Evolutionary conservation across 1,140 invertebrate genomes (phyloP), one percentile per base, ranked within the genome.

Genomic region (Hermatobates lingyangjiaoensis): DNA sequence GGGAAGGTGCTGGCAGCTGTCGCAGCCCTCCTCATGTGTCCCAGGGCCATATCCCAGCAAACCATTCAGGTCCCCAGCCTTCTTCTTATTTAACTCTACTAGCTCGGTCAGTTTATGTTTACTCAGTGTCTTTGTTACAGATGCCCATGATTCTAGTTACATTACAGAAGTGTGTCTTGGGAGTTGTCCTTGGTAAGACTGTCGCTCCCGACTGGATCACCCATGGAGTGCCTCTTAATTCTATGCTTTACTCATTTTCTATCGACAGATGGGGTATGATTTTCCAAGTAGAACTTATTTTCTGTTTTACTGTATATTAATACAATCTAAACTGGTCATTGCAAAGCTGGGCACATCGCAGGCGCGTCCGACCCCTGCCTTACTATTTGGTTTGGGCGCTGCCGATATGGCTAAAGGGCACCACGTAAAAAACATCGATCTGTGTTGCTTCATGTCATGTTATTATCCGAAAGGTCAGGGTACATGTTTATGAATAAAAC

Each of bases 151-250:
- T 94, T 15, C 68, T 95, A 58, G 82, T 80, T 23, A 77, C 80
- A 14, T 71, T 95, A 14, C 91, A 95, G 71, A 75, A 84, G 60
- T 93, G 89, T 66, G 81, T 93, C 3, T 82, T 91, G 59, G 82
- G 84, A 38, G 80, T 90, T 25, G 71, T 93, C 18, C 71, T 94
- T 12, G 90, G 89, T 0, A 83, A 83, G 68, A 76, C 82, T 5
- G 72, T 77, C 2, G 73, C 82, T 47, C 87, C 89, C 45, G 83
- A 90, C 61, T 95, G 89, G 81, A 76, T 91, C 53, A 82, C 76
- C 34, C 79, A 83, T 65, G 91, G 92, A 27, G 79, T 95, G 53
- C 85, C 86, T 40, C 72, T 77, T 56, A 79, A 75, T 62, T 79
- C 82, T 14, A 71, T 81, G 55, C 77, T 87, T 20, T 48, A 25